Conservation (phyloP, 2,797 vertebrate species). For the Acridotheres tristis region DNA sequence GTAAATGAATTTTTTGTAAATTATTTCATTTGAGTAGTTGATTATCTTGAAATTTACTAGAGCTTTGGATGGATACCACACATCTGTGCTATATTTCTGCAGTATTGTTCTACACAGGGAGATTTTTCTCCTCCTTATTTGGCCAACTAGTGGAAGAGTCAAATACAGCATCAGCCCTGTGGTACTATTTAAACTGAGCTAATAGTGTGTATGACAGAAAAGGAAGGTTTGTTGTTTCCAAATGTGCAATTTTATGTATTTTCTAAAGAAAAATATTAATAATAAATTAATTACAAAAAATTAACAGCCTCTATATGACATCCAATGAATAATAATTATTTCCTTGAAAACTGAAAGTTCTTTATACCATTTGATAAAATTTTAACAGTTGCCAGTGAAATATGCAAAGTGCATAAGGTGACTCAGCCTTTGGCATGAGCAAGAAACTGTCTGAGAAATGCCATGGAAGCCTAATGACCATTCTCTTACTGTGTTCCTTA, state of each 20-base stretch:
- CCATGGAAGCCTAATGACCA: background rate
- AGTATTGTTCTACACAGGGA: background rate
- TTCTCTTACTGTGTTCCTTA: background rate
- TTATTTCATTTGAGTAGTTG: background rate
- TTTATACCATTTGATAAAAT: background rate
- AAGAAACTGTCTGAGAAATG: background rate
- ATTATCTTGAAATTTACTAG: background rate
- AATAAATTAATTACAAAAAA: background rate
- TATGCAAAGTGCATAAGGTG: background rate
- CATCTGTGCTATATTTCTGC: background rate
- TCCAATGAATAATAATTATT: background rate
- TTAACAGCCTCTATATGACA: background rate
- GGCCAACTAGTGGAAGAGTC: background rate
- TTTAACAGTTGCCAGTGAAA: background rate
- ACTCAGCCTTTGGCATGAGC: background rate
- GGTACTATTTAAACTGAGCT: background rate
- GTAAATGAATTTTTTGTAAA: background rate
- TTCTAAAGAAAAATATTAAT: background rate
- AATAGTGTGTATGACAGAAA: background rate
- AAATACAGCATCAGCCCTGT: background rate
- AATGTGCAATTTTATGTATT: background rate
- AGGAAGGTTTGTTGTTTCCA: background rate
- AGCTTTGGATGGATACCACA: background rate
- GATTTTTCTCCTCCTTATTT: background rate
- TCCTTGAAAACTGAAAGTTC: background rate